Conservation (phyloP, 2,888 invertebrate species). For the Brenthis ino region DNA sequence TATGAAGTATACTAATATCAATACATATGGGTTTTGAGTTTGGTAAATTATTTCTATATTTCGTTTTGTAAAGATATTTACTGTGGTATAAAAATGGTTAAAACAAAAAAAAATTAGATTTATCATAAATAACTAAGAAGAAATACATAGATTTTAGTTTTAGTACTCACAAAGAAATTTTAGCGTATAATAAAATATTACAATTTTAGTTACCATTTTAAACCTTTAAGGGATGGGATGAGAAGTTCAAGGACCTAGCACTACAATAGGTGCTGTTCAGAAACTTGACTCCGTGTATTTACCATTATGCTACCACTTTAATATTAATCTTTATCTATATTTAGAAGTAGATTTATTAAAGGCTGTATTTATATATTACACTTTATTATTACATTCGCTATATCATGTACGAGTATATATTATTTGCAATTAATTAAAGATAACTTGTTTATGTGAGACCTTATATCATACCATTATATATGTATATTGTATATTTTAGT, state of each 20-base stretch:
- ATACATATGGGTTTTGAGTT: background rate
- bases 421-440: no score
- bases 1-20: constrained; percentile 8
- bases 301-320: constrained; percentile 7
- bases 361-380: no score
- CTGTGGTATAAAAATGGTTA: background rate
- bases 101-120: no score
- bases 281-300: constrained; percentile 1
- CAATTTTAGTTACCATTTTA: constrained; percentile 7
- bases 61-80: background rate
- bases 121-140: no score
- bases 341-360: no score
- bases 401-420: no score
- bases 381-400: no score
- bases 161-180: background rate
- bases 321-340: constrained; percentile 13
- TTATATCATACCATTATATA: background rate
- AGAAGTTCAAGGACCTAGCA: constrained; percentile 5
- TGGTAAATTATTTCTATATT: background rate
- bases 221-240: constrained; percentile 6
- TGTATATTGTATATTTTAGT: background rate
- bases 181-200: constrained; percentile 1
- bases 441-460: no score
- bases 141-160: no score
- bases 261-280: constrained; percentile 13